A percentile compares a stretch with the other conserved stretches of the same genome.
Evolutionary conservation across 2,888 invertebrate genomes (phyloP).

Genomic region (Entomobrya proxima): DNA sequence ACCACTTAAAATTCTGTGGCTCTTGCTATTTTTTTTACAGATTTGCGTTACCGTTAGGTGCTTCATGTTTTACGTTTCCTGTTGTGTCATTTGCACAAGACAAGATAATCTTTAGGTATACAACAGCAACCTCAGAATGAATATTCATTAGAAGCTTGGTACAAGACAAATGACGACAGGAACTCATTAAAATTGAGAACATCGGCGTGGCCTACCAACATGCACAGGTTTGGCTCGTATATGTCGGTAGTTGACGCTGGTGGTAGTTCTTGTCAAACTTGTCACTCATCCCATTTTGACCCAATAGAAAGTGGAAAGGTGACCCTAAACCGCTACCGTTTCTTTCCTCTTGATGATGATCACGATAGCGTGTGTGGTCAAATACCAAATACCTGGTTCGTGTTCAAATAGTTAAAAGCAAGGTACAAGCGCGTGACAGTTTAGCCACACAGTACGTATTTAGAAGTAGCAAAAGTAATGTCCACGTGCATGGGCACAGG

Average conservation of each 20-base stretch:
- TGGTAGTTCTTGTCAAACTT: conserved; percentile 7
- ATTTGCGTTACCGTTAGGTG: neutral
- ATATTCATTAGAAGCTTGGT: conserved; percentile 37
- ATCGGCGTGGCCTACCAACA: neutral
- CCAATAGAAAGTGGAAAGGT: conserved; percentile 12
- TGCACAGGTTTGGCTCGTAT: neutral
- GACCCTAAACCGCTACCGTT: too few relatives aligned
- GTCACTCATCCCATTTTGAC: conserved; percentile 15
- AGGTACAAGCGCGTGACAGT: conserved; percentile 16
- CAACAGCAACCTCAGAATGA: conserved; percentile 38
- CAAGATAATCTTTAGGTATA: neutral
- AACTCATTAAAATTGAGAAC: conserved; percentile 49
- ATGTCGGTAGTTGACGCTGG: neutral
- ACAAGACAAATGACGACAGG: conserved; percentile 12
- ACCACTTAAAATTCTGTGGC: neutral
- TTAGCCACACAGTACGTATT: neutral
- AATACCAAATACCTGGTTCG: neutral
- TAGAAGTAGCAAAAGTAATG: neutral
- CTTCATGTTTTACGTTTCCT: neutral
- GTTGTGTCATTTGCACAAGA: neutral
- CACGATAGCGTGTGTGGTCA: neutral
- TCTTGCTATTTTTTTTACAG: neutral
- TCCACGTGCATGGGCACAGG: neutral
- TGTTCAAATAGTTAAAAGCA: neutral
- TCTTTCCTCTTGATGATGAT: neutral